Conservation (phyloP, 2,888 invertebrate species). For the Cephus nigrinus region DNA sequence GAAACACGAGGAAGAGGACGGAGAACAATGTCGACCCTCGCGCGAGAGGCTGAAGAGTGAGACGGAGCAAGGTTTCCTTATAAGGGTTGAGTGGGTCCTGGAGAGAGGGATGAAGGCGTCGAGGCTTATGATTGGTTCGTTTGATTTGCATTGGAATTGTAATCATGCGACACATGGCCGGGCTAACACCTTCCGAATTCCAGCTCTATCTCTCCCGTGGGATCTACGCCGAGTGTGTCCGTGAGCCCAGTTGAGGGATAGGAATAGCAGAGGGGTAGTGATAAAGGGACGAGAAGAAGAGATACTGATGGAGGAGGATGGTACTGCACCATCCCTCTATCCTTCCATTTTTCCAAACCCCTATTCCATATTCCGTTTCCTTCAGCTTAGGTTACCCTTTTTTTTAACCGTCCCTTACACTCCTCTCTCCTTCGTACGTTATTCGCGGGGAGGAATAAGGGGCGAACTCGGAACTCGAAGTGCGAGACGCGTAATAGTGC, state of each 20-base stretch:
- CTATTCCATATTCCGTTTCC: conserved; percentile 11
- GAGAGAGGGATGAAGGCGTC: conserved; percentile 24
- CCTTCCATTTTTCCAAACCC: not conserved
- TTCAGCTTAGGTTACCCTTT: not conserved
- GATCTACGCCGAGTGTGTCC: conserved; percentile 1
- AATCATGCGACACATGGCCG: conserved; percentile 44
- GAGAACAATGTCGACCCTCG: not conserved
- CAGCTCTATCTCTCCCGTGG: conserved; percentile 9
- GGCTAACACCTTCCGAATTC: conserved; percentile 23
- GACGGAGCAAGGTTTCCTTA: not conserved
- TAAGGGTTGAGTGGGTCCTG: not conserved
- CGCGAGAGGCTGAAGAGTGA: not conserved
- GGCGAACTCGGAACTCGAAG: not conserved
- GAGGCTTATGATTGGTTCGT: conserved; percentile 45
- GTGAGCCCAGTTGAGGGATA: conserved; percentile 5
- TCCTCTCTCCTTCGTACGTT: not conserved
- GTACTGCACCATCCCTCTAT: not conserved
- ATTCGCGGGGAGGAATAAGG: not conserved
- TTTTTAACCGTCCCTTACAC: not conserved
- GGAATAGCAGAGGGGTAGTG: not conserved
- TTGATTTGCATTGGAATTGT: conserved; percentile 48
- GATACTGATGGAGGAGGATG: not conserved
- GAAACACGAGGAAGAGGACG: not conserved
- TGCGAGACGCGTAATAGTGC: conserved; percentile 16
- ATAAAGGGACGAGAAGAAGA: not conserved